Base-by-base conservation (phyloP, 2,113 vertebrate genomes). In the Tychaedon coryphoeus region DNA sequence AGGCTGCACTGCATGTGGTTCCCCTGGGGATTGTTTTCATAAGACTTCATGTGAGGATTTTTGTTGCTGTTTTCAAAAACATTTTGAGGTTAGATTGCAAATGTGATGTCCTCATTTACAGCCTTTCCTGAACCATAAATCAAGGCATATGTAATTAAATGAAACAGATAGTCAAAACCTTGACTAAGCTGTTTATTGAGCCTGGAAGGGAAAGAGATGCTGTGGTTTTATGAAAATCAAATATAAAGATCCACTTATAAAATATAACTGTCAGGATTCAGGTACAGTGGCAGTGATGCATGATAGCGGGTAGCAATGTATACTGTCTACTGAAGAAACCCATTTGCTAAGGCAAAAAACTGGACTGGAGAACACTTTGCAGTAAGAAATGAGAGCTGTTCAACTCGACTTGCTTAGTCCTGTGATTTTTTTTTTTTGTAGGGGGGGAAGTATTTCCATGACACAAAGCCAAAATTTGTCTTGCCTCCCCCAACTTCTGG, bases 51-150 rank as follows among this genome's bases (percentile, higher is more conserved):
- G 90, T 93, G 82, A 96, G 79, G 91, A 95, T 86, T 96, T 97
- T 92, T 96, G 96, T 95, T 95, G 81, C 79, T 86, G 94, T 88
- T 95, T 90, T 88, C 95, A 87, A 95, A 95, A 95, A 93, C 34
- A 77, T 96, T 95, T 93, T 95, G 75, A 95, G 75, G 69, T 93
- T 86, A 75, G 80, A 86, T 88, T 90, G 93, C 54, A 70, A 95
- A 95, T 95, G 50, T 72, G 81, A 72, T 94, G 90, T 96, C 88
- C 86, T 95, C 94, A 86, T 97, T 93, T 96, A 92, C 76, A 92
- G 96, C 29, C 79, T 95, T 96, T 95, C 90, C 95, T 95, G 87
- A 73, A 74, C 26, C 69, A 86, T 96, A 93, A 95, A 96, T 97
- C 91, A 96, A 96, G 82, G 88, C 53, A 50, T 92, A 77, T 77